These are phyloP conservation scores for Archocentrus centrarchus DNA, from an alignment of 2,113 vertebrate species.

Conservation along the genomic window DNA sequence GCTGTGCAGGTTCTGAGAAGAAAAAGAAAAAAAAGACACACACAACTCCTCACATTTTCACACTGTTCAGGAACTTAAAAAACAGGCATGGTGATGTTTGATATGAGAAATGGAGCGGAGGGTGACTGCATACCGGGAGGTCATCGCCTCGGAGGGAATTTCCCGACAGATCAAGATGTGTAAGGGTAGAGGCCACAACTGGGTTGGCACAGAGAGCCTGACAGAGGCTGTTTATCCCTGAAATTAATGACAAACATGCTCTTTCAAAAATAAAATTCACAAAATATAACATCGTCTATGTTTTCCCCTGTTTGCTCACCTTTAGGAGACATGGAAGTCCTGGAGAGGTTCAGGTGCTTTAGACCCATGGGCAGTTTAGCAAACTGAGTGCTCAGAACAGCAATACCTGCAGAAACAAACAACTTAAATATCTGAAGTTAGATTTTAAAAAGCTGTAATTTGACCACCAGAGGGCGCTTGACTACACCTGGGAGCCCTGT, in stretches of 20 bases:
- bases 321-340: conserved; percentile 92
- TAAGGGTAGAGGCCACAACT: conserved; percentile 80
- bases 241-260: background rate
- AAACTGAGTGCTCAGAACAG: conserved; percentile 88
- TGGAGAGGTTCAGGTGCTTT: conserved; percentile 91
- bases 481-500: fast-evolving
- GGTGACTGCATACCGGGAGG: conserved; percentile 82
- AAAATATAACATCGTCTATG: fast-evolving
- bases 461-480: conserved; percentile 24
- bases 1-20: conserved; percentile 86
- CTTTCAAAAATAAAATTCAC: background rate
- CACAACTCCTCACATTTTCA: background rate
- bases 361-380: conserved; percentile 93
- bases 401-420: conserved; percentile 82
- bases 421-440: fast-evolving
- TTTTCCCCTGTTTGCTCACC: conserved; percentile 70
- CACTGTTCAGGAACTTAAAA: background rate
- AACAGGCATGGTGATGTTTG: background rate
- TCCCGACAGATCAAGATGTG: conserved; percentile 92
- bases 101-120: background rate
- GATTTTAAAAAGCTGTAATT: background rate
- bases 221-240: conserved; percentile 93
- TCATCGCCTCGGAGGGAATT: conserved; percentile 92
- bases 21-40: no score
- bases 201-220: conserved; percentile 90